Evolutionary conservation across 2,113 vertebrate species (phyloP).

Genomic region (Oryctolagus cuniculus): DNA sequence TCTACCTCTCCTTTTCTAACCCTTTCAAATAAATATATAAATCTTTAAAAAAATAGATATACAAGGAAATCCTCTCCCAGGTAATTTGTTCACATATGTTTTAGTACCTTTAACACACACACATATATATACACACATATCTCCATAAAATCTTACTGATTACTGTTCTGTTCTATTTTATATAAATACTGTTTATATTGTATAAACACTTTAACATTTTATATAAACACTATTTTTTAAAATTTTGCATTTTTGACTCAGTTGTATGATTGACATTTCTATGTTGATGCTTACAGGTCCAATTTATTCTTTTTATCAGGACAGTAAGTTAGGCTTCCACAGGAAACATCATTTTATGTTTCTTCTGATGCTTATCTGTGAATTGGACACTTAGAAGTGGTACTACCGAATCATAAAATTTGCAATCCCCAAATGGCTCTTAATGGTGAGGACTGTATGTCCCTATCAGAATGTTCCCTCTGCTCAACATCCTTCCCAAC

Average conservation of each 20-base stretch:
- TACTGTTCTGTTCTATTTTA: slow-evolving; percentile 40
- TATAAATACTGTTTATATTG: neutral
- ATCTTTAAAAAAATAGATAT: neutral
- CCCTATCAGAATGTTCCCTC: neutral
- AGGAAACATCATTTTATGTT: slow-evolving; percentile 11
- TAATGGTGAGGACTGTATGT: neutral
- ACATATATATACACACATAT: neutral
- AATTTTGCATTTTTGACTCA: slow-evolving; percentile 6
- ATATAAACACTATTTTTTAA: neutral
- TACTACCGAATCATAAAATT: neutral
- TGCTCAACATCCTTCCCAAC: neutral
- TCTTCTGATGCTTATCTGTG: neutral
- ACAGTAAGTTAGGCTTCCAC: neutral
- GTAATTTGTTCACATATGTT: neutral
- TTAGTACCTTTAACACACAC: neutral
- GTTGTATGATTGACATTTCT: neutral
- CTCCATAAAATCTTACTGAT: slow-evolving; percentile 37
- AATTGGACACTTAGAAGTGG: neutral
- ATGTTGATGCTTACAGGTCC: neutral
- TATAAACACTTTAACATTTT: slow-evolving; percentile 2
- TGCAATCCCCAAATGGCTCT: neutral
- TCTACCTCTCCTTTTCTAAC: too few relatives aligned
- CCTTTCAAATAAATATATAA: too few relatives aligned
- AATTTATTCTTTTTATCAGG: slow-evolving; percentile 26
- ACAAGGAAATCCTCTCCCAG: neutral